Conservation (phyloP, 1,140 invertebrate species). For the Euglossa dilemma region DNA sequence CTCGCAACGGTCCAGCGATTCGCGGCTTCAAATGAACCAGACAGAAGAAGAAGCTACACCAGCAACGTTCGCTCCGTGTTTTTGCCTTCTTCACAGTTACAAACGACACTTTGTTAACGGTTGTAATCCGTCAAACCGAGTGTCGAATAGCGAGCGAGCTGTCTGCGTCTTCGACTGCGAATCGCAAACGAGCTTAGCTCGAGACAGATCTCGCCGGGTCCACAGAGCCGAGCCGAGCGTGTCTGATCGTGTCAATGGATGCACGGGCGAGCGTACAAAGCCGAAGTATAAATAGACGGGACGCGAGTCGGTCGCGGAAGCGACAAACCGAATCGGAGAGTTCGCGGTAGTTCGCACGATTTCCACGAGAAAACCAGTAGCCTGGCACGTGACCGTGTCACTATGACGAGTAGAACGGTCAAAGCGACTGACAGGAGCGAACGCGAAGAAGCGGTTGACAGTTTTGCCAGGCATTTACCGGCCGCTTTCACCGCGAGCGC, state of each 20-base stretch:
- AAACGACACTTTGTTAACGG: not conserved
- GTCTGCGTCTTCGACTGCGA: no score
- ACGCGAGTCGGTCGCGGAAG: no score
- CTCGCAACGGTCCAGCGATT: conserved; percentile 12
- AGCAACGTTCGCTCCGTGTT: not conserved
- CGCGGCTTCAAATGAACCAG: not conserved
- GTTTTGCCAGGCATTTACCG: not conserved
- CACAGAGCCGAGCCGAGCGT: not conserved
- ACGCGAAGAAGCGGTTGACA: not conserved
- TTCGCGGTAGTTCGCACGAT: not conserved
- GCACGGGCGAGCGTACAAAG: no score
- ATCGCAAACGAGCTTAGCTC: no score
- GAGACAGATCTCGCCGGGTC: not conserved
- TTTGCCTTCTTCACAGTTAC: not conserved
- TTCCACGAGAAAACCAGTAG: not conserved
- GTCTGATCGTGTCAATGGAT: not conserved
- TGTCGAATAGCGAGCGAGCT: no score
- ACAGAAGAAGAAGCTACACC: not conserved
- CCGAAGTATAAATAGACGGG: no score
- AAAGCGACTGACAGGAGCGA: not conserved
- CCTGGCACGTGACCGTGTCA: not conserved
- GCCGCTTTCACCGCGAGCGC: conserved; percentile 31
- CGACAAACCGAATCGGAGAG: not conserved
- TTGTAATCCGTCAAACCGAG: no score
- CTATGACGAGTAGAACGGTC: not conserved